phyloP scores from a whole-genome alignment of 2,113 vertebrate species.

The Prochilodus magdalenae region DNA sequence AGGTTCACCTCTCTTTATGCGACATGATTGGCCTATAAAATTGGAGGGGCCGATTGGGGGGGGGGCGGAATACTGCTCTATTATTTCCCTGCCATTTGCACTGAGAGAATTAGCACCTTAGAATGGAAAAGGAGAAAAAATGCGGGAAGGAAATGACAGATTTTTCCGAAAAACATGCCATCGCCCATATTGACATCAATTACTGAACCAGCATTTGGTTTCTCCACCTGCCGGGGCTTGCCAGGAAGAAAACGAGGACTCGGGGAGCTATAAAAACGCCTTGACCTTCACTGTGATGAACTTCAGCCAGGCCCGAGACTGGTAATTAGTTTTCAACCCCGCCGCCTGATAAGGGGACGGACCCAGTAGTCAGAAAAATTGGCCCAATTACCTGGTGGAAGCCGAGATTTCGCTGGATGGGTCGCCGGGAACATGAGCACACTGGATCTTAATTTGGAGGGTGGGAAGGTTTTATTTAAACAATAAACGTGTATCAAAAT shows the following conservation, averaged over 20 bases:
- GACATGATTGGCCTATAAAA: conserved; percentile 9
- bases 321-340: conserved; percentile 66
- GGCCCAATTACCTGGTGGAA: conserved; percentile 38
- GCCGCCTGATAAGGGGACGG: conserved; percentile 2
- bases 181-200: conserved; percentile 19
- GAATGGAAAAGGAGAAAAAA: background rate
- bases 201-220: background rate
- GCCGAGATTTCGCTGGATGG: conserved; percentile 16
- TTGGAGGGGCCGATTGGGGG: too few species aligned
- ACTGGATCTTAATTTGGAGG: conserved; percentile 13
- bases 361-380: conserved; percentile 31
- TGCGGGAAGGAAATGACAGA: background rate
- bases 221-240: background rate
- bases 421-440: conserved; percentile 11
- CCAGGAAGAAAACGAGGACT: conserved; percentile 33
- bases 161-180: background rate
- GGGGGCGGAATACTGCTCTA: background rate
- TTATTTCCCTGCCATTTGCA: conserved; percentile 14
- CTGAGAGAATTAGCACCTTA: conserved; percentile 1
- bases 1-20: background rate
- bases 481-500: background rate
- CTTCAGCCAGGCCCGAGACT: conserved; percentile 60
- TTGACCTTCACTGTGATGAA: conserved; percentile 66
- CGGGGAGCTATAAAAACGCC: conserved; percentile 62
- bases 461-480: background rate